A percentile compares a stretch with the other conserved stretches of the same genome.
phyloP scores from a whole-genome alignment of 2,113 vertebrate species.

The Dipodomys merriami region DNA sequence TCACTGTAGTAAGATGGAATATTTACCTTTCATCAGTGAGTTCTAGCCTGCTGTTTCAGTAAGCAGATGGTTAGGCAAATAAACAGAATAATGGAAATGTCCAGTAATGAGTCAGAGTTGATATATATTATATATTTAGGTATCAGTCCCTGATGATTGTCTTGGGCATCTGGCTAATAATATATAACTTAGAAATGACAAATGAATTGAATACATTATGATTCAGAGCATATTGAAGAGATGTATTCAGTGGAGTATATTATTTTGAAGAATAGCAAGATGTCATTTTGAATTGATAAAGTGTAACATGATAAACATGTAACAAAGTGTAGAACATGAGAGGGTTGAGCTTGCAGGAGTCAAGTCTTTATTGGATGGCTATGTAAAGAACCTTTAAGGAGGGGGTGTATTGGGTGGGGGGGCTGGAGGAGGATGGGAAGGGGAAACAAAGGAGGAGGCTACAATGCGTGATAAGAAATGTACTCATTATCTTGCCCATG shows the following conservation, averaged over 20 bases:
- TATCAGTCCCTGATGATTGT: background rate
- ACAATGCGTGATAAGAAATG: no score
- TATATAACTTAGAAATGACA: conserved; percentile 25
- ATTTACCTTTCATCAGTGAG: background rate
- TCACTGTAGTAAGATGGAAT: background rate
- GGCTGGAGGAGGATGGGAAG: no score
- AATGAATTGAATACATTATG: background rate
- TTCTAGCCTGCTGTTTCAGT: conserved; percentile 2
- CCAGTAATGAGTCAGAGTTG: conserved; percentile 14
- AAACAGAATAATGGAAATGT: conserved; percentile 33
- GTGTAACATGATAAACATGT: no score
- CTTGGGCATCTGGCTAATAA: background rate
- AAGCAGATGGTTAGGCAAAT: conserved; percentile 22
- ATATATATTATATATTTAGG: background rate
- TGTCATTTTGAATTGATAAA: conserved; percentile 44
- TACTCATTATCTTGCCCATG: no score
- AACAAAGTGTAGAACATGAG: background rate
- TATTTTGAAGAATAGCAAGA: conserved; percentile 21
- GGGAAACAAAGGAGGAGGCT: no score
- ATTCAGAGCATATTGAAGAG: conserved; percentile 46
- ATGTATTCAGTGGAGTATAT: conserved; percentile 35
- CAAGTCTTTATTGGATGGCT: conserved; percentile 21
- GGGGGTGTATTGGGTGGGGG: no score
- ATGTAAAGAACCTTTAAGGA: background rate
- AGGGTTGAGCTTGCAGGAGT: background rate